phyloP scores from a whole-genome alignment of 1,140 invertebrate genomes.

The Drosophila sproati region DNA sequence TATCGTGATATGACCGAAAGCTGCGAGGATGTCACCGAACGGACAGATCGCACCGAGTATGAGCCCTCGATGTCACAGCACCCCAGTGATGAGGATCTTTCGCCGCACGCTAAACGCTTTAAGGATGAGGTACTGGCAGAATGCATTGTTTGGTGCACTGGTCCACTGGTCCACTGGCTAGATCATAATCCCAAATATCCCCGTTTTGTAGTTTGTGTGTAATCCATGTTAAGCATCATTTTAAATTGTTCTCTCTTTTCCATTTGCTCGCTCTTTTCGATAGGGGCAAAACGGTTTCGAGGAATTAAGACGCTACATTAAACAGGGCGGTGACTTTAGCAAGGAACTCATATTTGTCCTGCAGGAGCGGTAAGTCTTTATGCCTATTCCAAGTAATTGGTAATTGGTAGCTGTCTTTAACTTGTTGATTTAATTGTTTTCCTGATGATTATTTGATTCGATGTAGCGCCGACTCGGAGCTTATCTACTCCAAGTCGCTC shows the following conservation, averaged over 20 bases:
- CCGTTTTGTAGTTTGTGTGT: neutral
- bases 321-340: conserved; percentile 96
- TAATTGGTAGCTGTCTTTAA: neutral
- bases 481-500: conserved; percentile 94
- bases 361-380: conserved; percentile 92
- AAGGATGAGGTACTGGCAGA: conserved; percentile 69
- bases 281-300: conserved; percentile 97
- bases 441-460: neutral
- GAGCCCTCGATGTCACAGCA: conserved; percentile 60
- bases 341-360: conserved; percentile 95
- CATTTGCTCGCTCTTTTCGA: neutral
- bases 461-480: conserved; percentile 93
- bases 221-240: neutral
- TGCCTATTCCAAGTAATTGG: too few species aligned
- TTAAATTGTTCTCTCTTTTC: neutral
- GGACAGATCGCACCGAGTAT: conserved; percentile 59
- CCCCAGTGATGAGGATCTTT: conserved; percentile 68
- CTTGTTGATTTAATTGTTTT: neutral
- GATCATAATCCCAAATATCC: neutral
- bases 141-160: conserved; percentile 44
- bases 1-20: conserved; percentile 56
- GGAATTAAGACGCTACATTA: conserved; percentile 95
- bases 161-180: neutral
- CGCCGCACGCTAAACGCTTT: conserved; percentile 70
- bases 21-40: conserved; percentile 66